Evolutionary conservation across 2,113 vertebrate genomes (phyloP).

Genomic region (Malurus elegans): DNA sequence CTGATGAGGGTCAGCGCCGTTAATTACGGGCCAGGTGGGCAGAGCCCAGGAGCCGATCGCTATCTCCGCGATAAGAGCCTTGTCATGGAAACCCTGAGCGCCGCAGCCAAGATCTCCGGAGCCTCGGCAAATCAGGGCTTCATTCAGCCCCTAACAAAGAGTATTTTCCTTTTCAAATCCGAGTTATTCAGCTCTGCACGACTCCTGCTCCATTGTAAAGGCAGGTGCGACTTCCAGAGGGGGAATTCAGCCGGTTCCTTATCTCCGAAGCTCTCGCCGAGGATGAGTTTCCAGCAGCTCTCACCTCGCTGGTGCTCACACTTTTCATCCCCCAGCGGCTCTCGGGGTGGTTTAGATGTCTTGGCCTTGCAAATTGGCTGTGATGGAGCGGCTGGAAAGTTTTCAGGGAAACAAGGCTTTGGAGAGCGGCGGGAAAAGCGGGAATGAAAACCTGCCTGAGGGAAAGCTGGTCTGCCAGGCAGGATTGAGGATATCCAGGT

Average conservation of each 20-base stretch:
- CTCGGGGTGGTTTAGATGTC: rapidly evolving
- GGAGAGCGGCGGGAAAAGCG: neutral
- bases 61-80: neutral
- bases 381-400: neutral
- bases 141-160: neutral
- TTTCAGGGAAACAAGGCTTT: neutral
- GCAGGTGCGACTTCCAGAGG: neutral
- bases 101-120: neutral
- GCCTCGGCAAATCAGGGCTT: neutral
- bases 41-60: neutral
- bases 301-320: neutral
- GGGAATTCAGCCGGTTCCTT: neutral
- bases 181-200: neutral
- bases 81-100: neutral
- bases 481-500: neutral
- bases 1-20: neutral
- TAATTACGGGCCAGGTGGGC: neutral
- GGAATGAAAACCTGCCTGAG: neutral
- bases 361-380: neutral
- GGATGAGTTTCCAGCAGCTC: neutral
- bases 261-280: neutral
- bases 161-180: neutral
- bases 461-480: neutral
- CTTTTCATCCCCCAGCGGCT: neutral
- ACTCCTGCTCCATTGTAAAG: rapidly evolving